A percentile compares a stretch with the other conserved stretches of the same genome.
phyloP scores from a whole-genome alignment of 2,113 vertebrate species.

The Herpailurus yagouaroundi region DNA sequence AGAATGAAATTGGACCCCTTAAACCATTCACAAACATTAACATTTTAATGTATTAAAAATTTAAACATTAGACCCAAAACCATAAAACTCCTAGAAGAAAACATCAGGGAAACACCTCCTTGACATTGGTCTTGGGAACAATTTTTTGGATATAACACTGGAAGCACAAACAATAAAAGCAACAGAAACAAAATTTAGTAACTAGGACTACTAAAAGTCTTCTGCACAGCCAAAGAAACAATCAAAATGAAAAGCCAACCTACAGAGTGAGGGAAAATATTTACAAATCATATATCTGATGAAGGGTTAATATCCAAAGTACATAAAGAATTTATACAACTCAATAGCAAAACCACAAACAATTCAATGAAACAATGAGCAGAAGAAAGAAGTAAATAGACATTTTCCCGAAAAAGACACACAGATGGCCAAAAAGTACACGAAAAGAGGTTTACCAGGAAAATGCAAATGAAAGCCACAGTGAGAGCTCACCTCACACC shows the following conservation, averaged over 20 bases:
- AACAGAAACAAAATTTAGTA: background rate
- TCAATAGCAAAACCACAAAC: background rate
- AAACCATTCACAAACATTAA: background rate
- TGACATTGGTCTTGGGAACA: background rate
- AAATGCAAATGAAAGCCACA: background rate
- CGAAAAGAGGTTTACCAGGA: background rate
- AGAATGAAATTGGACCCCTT: background rate
- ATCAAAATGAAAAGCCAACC: background rate
- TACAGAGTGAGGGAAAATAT: background rate
- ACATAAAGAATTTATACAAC: background rate
- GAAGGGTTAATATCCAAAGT: background rate
- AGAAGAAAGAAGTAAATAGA: background rate
- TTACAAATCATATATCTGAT: background rate
- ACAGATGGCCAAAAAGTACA: background rate
- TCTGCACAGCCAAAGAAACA: background rate
- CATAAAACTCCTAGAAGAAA: background rate
- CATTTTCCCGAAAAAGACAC: background rate
- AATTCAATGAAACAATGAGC: background rate
- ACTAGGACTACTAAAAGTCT: background rate
- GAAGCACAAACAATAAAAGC: background rate
- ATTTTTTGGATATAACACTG: background rate
- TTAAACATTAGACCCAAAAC: background rate
- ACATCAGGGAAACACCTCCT: background rate
- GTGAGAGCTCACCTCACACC: background rate
- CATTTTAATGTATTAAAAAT: background rate